Evolutionary conservation across 1,140 invertebrate species (phyloP).

Genomic region (Caenorhabditis elegans): DNA sequence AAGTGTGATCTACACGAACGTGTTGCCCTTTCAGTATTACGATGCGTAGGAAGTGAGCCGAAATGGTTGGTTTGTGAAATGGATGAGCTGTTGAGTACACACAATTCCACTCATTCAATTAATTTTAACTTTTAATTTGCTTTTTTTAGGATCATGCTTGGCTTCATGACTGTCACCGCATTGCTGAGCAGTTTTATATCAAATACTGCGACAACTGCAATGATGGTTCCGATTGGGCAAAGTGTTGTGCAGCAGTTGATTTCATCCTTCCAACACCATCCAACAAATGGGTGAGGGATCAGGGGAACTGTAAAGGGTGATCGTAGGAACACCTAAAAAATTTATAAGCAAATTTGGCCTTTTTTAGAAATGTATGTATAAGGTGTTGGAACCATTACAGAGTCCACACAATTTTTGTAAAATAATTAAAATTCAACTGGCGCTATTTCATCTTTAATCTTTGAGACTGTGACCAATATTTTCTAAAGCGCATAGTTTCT

Average conservation of each 20-base stretch:
- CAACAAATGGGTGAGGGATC: constrained; percentile 20
- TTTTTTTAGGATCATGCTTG: constrained; percentile 54
- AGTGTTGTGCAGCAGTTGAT: constrained; percentile 63
- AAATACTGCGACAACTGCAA: constrained; percentile 68
- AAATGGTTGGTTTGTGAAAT: constrained; percentile 65
- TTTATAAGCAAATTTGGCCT: too few species aligned
- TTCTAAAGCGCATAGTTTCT: too few species aligned
- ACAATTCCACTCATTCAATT: neutral
- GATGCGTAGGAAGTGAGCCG: constrained; percentile 74
- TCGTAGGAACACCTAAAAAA: too few species aligned
- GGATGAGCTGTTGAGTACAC: neutral
- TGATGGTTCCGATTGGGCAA: constrained; percentile 69
- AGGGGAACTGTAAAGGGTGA: too few species aligned
- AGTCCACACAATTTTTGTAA: too few species aligned
- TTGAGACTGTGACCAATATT: too few species aligned
- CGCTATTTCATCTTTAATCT: too few species aligned
- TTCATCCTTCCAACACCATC: constrained; percentile 36
- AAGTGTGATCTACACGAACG: constrained; percentile 80
- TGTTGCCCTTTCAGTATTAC: constrained; percentile 78
- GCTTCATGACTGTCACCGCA: constrained; percentile 54
- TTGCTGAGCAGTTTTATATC: constrained; percentile 68
- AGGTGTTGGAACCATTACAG: too few species aligned
- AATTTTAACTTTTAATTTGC: neutral
- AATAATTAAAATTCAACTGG: too few species aligned
- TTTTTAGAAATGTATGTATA: too few species aligned